Evolutionary conservation across 2,113 vertebrate genomes (phyloP), one percentile per base, ranked within the genome.

Genomic region (Hassar affinis): DNA sequence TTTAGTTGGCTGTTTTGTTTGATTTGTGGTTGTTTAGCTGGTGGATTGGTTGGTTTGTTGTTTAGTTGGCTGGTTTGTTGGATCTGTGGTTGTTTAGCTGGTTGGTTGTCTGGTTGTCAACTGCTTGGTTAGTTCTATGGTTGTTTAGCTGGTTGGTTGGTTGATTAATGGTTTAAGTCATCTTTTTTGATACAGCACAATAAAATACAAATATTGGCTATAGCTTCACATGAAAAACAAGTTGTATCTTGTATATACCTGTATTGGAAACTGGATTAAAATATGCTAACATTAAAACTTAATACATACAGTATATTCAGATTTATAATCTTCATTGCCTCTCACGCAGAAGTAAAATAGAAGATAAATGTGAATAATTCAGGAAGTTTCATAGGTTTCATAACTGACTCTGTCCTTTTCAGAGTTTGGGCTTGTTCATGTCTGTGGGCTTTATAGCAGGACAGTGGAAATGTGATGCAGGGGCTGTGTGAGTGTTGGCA

Each of bases 401-500:
- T 62, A 42, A 27, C 15, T 20, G 4, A 47, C 15, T 47, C 42
- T 77, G 35, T 59, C 35, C 42, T n/a, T 42, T 68, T 57, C 47
- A 51, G 64, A 57, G 56, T 14, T 76, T 49, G 11, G 51, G 25
- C 12, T 20, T 79, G 75, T 75, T 79, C 51, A 80, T 56, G 20
- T 30, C 25, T 47, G 66, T 68, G 45, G 80, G 68, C 38, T 59
- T 59, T 80, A 76, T 47, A 56, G 82, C 14, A 47, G 45, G 79
- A 62, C 54, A 81, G 35, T 10, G n/a, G 38, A 57, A 54, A 76
- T 52, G 76, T 68, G 69, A 74, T 81, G 71, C 74, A 78, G 80
- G 72, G 59, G 82, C 45, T 69, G 66, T 64, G 22, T 54, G 66
- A 57, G 51, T 81, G 71, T 64, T 57, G 79, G 64, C 83, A 79